Conservation (phyloP, 2,113 vertebrate genomes). For the Pandion haliaetus region DNA sequence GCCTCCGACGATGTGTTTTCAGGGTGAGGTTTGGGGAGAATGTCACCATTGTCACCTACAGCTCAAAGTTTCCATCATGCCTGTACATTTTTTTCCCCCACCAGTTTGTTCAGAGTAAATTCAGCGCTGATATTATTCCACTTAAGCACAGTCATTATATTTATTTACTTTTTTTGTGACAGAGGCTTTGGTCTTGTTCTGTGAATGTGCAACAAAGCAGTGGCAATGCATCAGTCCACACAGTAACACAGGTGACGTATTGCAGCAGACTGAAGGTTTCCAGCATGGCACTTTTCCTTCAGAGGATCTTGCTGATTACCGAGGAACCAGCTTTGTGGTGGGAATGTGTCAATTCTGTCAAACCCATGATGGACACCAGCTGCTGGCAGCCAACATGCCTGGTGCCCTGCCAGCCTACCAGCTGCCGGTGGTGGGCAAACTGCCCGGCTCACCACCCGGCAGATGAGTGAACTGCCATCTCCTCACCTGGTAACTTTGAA, state of each 20-base stretch:
- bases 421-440: neutral
- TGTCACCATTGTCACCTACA: neutral
- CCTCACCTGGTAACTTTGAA: neutral
- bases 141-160: neutral
- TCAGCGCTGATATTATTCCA: neutral
- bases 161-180: neutral
- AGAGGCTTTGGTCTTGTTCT: neutral
- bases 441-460: neutral
- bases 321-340: neutral
- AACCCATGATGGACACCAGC: neutral
- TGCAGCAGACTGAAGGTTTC: neutral
- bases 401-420: neutral
- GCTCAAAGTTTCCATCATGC: neutral
- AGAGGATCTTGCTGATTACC: neutral
- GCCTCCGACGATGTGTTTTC: neutral
- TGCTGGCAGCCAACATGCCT: neutral
- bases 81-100: rapidly evolving
- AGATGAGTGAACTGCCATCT: neutral
- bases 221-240: neutral
- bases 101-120: neutral
- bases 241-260: rapidly evolving
- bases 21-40: neutral
- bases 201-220: neutral
- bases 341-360: neutral
- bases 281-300: neutral